Conservation (phyloP, 2,888 invertebrate species). For the Eutolmus rufibarbis region DNA sequence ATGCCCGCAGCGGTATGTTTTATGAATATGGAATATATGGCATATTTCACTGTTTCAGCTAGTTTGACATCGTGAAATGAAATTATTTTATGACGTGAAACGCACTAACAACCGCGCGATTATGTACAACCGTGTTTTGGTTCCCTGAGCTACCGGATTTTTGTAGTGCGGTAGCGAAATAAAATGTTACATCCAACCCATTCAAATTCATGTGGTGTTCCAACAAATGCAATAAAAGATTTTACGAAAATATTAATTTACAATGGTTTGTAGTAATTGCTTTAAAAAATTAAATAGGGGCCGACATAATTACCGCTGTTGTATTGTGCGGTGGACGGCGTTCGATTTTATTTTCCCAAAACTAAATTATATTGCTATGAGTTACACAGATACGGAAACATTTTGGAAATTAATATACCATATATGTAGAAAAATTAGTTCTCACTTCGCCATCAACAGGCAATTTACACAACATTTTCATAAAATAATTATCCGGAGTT, state of each 20-base stretch:
- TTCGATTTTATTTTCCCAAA: background rate
- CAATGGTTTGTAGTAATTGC: background rate
- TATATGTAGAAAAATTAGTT: too few relatives aligned
- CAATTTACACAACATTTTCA: too few relatives aligned
- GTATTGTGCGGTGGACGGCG: background rate
- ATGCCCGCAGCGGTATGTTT: background rate
- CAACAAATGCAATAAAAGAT: background rate
- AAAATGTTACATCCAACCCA: background rate
- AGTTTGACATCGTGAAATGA: background rate
- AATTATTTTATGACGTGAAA: background rate
- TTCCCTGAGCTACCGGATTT: background rate
- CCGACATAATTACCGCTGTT: background rate
- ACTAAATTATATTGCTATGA: background rate
- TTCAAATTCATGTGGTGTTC: background rate
- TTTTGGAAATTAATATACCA: too few relatives aligned
- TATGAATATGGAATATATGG: background rate
- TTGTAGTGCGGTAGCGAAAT: background rate
- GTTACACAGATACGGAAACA: background rate
- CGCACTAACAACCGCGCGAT: background rate
- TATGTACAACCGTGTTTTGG: background rate
- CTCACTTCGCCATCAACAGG: too few relatives aligned
- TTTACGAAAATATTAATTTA: background rate
- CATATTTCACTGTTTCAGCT: background rate
- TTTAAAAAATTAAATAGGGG: background rate
- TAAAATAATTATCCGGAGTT: too few relatives aligned